Conservation (phyloP, 2,113 vertebrate species). For the Silurus meridionalis region DNA sequence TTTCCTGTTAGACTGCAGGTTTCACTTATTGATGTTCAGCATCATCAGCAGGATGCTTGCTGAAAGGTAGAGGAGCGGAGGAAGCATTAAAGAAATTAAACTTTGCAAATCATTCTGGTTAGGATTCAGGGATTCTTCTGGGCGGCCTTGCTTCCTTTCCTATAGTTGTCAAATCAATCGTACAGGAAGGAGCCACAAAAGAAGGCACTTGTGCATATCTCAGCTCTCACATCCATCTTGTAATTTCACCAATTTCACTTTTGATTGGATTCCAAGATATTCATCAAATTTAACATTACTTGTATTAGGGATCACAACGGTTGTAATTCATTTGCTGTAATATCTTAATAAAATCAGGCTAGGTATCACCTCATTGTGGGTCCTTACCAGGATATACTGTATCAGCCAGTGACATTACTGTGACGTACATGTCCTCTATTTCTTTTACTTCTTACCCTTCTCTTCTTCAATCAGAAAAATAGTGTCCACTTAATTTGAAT, state of each 20-base stretch:
- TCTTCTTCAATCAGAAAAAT: conserved; percentile 54
- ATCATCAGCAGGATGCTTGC: conserved; percentile 62
- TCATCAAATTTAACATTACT: not conserved
- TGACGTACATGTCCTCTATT: conserved; percentile 34
- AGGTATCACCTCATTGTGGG: not conserved
- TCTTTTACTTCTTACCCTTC: not conserved
- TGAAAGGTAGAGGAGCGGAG: conserved; percentile 52
- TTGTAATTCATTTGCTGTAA: not conserved
- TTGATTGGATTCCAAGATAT: conserved; percentile 5
- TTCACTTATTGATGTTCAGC: conserved; percentile 42
- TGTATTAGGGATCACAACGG: not conserved
- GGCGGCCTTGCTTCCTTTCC: conserved; percentile 11
- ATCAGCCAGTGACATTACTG: conserved; percentile 37
- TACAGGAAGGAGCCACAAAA: not conserved
- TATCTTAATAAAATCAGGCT: not conserved
- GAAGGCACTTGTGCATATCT: not conserved
- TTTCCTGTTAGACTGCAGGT: conserved; percentile 16
- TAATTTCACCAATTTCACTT: conserved; percentile 1
- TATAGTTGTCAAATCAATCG: conserved; percentile 1
- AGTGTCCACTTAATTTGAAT: conserved; percentile 56
- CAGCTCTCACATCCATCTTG: not conserved
- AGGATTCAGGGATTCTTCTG: conserved; percentile 59
- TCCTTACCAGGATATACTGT: conserved; percentile 40
- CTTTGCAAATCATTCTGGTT: conserved; percentile 65
- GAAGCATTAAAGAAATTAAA: conserved; percentile 68